Base-by-base conservation (phyloP, 2,113 vertebrate genomes). In the Ammodytes dubius region DNA sequence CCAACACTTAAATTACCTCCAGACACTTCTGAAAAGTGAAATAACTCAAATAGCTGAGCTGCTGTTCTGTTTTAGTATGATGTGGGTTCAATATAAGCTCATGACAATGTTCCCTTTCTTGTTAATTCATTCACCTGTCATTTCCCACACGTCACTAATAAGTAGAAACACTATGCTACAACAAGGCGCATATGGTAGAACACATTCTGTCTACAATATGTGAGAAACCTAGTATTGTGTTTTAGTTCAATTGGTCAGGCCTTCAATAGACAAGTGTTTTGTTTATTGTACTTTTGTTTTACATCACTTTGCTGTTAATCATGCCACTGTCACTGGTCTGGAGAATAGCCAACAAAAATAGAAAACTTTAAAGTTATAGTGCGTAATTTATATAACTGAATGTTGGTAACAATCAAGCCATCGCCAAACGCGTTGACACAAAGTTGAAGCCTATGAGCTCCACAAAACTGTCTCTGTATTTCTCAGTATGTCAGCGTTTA, bases 1-100 rank as follows among this genome's bases (percentile, higher is more conserved):
- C 71, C 70, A 75, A 54, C 27, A 74, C 27, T 71, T 9, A 78
- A 78, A 86, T 70, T 45, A 79, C 12, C 15, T 63, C 70, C 59
- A 79, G 53, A 56, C 70, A 50, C 27, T 11, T n/a, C 47, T 35
- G 67, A 39, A 58, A 37, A 45, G 35, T 50, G 7, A 58, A 73
- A 66, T 6, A 50, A 14, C 0, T 63, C 46, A 2, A n/a, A 39
- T 19, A 61, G 12, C 39, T 46, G 37, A 43, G 49, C 19, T 35
- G 15, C 19, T 45, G 10, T n/a, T 15, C 8, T 42, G 54, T 63
- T 27, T 2, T 39, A 64, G 14, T 77, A 7, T 47, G n/a, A 60
- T 6, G 17, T 47, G 14, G 53, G 46, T 74, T 79, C 37, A 57
- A 74, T n/a, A 15, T 64, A n/a, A 0, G n/a, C 35, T 69, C 43